Conservation (phyloP, 2,797 vertebrate genomes). For the Eidolon dupreanum region DNA sequence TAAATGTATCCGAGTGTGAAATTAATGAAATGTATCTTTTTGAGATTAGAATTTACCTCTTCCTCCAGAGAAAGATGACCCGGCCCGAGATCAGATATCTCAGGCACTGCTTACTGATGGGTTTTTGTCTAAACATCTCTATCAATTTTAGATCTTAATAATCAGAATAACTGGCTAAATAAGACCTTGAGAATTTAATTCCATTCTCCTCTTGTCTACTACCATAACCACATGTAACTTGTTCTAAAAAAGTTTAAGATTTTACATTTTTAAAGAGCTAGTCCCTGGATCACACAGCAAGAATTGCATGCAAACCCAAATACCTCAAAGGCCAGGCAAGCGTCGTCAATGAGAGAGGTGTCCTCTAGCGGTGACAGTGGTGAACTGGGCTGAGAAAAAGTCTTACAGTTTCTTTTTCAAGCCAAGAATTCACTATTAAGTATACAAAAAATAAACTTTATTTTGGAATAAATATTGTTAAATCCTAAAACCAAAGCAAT, state of each 20-base stretch:
- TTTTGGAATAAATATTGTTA: neutral
- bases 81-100: neutral
- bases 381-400: neutral
- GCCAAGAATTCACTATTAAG: neutral
- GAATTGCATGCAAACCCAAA: neutral
- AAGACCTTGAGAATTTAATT: neutral
- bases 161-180: constrained; percentile 27
- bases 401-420: neutral
- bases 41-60: neutral
- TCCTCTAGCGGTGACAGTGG: neutral
- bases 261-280: neutral
- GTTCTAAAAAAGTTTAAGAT: neutral
- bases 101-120: neutral
- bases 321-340: neutral
- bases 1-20: neutral
- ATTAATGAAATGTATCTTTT: constrained; percentile 20
- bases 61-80: neutral
- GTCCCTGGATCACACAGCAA: neutral
- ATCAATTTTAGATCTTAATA: constrained; percentile 20
- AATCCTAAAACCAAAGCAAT: neutral
- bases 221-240: neutral
- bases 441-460: neutral
- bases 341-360: neutral
- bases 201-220: neutral
- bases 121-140: constrained; percentile 25